Evolutionary conservation across 2,888 invertebrate species (phyloP), one percentile per base, ranked within the genome.

Genomic region (Hemaris fuciformis): DNA sequence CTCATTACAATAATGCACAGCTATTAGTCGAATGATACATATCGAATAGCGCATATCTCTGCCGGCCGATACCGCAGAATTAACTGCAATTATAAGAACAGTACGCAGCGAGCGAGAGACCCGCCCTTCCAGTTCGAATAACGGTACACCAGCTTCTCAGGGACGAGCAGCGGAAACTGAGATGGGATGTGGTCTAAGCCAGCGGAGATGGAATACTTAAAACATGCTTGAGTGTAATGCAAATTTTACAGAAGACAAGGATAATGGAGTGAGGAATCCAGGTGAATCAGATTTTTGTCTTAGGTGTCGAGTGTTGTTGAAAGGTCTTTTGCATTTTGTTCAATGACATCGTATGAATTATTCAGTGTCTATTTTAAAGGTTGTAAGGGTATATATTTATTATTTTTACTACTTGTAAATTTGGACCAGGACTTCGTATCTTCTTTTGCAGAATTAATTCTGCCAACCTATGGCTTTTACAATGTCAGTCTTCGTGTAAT

Each of bases 61-160:
- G 69, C 63, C 68, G 67, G 63, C 69, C 80, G 74, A 81, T 79
- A 79, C 76, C 73, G 79, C 83, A 80, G 83, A 80, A 89, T 88
- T 88, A 85, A 85, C 88, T 85, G 87, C 89, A 91, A 91, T 91
- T 91, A 90, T 83, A 87, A 85, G 85, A 84, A 88, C 89, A 88
- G 89, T 88, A 87, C 84, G 73, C 77, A 66, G 73, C 67, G 67
- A 68, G 66, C 64, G 64, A 68, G 62, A 68, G 77, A 82, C 83
- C 75, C 70, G 84, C 73, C 74, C 73, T 72, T 77, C 85, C 83
- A 79, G 85, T 84, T 69, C 60, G 67, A 64, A 67, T 89, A 91
- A 91, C 91, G 91, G 91, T 81, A 88, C 81, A 46, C 27, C 66
- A 64, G 42, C 61, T 62, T 73, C 81, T 83, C 79, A 80, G 80